A percentile compares a stretch with the other conserved stretches of the same genome.
Conservation (phyloP, 2,888 invertebrate species). For the Diachrysia chrysitis region DNA sequence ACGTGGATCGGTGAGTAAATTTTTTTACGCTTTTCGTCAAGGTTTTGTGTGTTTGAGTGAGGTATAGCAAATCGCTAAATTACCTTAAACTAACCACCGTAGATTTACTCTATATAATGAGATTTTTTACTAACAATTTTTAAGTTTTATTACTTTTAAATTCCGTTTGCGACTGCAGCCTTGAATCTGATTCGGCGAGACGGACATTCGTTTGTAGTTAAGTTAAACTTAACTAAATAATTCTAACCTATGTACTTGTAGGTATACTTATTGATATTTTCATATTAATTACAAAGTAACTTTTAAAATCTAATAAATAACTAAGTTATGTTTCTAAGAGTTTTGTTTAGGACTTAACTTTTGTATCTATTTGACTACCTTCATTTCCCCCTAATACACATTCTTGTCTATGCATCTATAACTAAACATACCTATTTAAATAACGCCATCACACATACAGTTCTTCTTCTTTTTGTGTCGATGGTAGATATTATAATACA, state of each 20-base stretch:
- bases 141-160: not conserved
- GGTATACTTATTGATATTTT: not conserved
- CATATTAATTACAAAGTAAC: not conserved
- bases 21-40: conserved; percentile 25
- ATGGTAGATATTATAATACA: too few relatives aligned
- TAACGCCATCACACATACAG: too few relatives aligned
- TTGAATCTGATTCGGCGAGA: not conserved
- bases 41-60: conserved; percentile 7
- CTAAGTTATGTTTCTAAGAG: too few relatives aligned
- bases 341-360: too few relatives aligned
- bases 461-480: too few relatives aligned
- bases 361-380: too few relatives aligned
- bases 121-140: not conserved
- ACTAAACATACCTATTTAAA: too few relatives aligned
- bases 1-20: conserved; percentile 49
- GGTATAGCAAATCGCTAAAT: not conserved
- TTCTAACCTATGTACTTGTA: not conserved
- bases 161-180: not conserved
- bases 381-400: too few relatives aligned
- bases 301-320: not conserved
- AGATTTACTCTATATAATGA: conserved; percentile 1
- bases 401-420: too few relatives aligned
- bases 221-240: too few relatives aligned
- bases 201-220: not conserved
- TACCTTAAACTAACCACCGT: not conserved